These are phyloP conservation scores for Chamaetylas fuelleborni DNA, from an alignment of 2,113 vertebrate genomes.

Conservation along the genomic window DNA sequence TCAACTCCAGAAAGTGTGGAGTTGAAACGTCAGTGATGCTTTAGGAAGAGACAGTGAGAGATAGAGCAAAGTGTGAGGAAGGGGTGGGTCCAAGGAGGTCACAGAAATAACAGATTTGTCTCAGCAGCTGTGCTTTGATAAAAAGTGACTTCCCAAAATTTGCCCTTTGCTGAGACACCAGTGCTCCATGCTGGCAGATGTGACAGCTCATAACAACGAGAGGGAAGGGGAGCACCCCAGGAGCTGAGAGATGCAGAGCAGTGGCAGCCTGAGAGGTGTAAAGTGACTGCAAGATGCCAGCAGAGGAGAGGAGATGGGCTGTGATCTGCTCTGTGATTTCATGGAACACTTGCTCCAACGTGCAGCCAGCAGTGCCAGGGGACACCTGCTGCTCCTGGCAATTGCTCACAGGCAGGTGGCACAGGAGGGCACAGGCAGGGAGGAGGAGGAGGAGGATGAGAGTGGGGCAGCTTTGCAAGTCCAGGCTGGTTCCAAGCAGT, in stretches of 20 bases:
- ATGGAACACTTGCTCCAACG: rapidly evolving
- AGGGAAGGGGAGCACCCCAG: not conserved
- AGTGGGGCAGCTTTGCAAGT: not conserved
- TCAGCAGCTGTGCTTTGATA: not conserved
- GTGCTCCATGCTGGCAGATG: not conserved
- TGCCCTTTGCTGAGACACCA: not conserved
- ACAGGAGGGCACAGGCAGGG: not conserved
- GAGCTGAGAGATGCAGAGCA: not conserved
- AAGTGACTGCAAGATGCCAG: not conserved
- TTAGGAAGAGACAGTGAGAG: not conserved
- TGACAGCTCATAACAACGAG: not conserved
- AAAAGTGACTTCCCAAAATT: not conserved
- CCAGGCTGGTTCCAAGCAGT: too few relatives aligned
- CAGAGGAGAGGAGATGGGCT: not conserved
- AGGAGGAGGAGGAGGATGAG: not conserved
- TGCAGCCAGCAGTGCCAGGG: rapidly evolving
- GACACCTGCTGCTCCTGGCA: not conserved
- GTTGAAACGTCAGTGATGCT: not conserved
- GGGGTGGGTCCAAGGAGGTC: not conserved
- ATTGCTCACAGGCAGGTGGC: not conserved
- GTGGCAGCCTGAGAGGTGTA: not conserved
- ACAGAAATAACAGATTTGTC: not conserved
- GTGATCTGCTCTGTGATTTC: not conserved
- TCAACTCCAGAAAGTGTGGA: not conserved
- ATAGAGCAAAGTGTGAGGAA: not conserved